These are phyloP conservation scores for Amia ocellicauda DNA, from an alignment of 2,113 vertebrate species.

Conservation along the genomic window DNA sequence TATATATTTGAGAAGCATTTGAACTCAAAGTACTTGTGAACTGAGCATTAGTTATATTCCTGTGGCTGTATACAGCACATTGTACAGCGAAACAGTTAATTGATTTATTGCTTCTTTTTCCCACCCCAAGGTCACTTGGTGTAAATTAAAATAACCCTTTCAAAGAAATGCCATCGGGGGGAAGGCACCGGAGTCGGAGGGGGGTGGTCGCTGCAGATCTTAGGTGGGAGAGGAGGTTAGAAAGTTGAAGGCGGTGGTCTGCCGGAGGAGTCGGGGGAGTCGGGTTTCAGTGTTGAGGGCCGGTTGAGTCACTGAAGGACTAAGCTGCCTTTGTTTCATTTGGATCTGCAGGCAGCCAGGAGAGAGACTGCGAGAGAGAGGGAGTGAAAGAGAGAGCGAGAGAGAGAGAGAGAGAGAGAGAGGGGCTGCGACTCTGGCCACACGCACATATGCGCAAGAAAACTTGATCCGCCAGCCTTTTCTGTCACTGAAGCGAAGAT, in stretches of 20 bases:
- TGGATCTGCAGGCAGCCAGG: conserved; percentile 38
- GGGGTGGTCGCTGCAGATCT: conserved; percentile 35
- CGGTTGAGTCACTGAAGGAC: conserved; percentile 47
- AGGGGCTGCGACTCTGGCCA: conserved; percentile 46
- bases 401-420: conserved; percentile 42
- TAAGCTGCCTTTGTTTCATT: conserved; percentile 66
- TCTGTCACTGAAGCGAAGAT: conserved; percentile 43
- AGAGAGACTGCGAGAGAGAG: conserved; percentile 13
- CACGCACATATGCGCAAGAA: conserved; percentile 39
- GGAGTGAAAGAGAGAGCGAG: conserved; percentile 20
- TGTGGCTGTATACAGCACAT: too few species aligned
- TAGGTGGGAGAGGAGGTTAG: conserved; percentile 39
- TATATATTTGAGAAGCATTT: too few species aligned
- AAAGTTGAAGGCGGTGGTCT: conserved; percentile 46
- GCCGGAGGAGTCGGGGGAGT: conserved; percentile 47
- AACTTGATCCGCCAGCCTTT: conserved; percentile 37
- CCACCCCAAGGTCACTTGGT: neutral
- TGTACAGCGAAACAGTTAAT: too few species aligned
- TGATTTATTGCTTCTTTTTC: neutral
- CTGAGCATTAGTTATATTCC: too few species aligned
- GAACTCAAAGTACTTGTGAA: too few species aligned
- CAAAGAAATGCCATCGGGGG: too few species aligned
- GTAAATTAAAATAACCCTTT: too few species aligned
- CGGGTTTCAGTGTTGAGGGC: conserved; percentile 57
- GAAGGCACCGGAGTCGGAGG: conserved; percentile 45